Base-by-base conservation (phyloP, 2,888 invertebrate species). In the Plagodis dolabraria region DNA sequence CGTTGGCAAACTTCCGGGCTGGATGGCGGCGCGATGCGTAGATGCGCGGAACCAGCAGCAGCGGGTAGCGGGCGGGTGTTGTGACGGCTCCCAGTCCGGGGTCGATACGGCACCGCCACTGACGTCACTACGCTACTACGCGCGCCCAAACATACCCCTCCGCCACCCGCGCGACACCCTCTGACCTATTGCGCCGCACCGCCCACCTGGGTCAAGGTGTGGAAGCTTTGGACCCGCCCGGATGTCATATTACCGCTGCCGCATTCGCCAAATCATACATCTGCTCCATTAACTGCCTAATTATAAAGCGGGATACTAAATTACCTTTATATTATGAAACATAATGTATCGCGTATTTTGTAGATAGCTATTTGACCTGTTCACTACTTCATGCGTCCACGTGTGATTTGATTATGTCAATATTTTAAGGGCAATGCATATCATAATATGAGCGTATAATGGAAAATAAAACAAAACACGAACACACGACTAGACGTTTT, bases 111-210 rank as follows among this genome's bases (percentile, higher is more conserved):
- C 36, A 82, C 80, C 82, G 87, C 77, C 85, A 63, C 77, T 91
- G 91, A 92, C 92, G 92, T 91, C 92, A 92, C 85, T 90, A 92
- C 91, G 87, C 86, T 91, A 91, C 91, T 92, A 91, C 89, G 84
- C 87, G 88, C 88, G 87, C 85, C 89, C 89, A 91, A 91, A 90
- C 90, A 89, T 80, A 79, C 80, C 83, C 85, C 84, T 77, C 76
- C 72, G 72, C 64, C 63, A 70, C 80, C 67, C 79, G 57, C 76
- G 58, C 70, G 65, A 78, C 71, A 83, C 83, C 88, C 77, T 75
- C 75, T 89, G 89, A 91, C 90, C 90, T 89, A 89, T 86, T 87
- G 86, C 87, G 88, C 76, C 79, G 82, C 77, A 79, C 82, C 87
- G 82, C 87, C 87, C 86, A 89, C 91, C 85, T 89, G 89, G 92